Conservation (phyloP, 2,797 vertebrate genomes). For the Onychomys leucogaster region DNA sequence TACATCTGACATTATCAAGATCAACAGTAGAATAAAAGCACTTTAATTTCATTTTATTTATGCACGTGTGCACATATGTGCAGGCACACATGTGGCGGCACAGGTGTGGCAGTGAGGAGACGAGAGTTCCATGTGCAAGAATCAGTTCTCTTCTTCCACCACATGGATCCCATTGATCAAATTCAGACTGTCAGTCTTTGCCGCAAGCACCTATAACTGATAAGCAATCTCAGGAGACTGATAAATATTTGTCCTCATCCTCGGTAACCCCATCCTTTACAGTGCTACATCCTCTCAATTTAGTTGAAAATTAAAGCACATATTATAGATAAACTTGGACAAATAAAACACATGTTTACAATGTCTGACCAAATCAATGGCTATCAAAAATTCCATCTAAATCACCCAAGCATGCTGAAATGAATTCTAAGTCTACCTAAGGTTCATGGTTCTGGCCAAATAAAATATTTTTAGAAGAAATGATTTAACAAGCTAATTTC, state of each 20-base stretch:
- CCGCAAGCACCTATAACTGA: not conserved
- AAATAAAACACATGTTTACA: not conserved
- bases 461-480: conserved; percentile 70
- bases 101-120: not conserved
- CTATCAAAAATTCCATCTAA: conserved; percentile 43
- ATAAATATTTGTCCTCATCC: not conserved
- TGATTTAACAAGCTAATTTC: conserved; percentile 57
- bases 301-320: conserved; percentile 64
- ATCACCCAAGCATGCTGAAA: conserved; percentile 19
- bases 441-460: conserved; percentile 63
- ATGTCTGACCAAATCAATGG: not conserved
- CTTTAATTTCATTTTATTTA: not conserved
- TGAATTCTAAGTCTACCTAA: conserved; percentile 46
- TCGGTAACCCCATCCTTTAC: conserved; percentile 51
- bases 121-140: not conserved
- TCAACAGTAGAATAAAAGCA: not conserved
- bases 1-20: not conserved
- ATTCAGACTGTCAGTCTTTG: not conserved
- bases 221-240: not conserved
- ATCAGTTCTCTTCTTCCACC: not conserved
- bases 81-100: accelerated
- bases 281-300: conserved; percentile 30
- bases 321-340: conserved; percentile 20
- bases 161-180: not conserved
- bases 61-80: not conserved